Base-by-base conservation (phyloP, 1,140 invertebrate genomes). In the Drosophila repletoides region DNA sequence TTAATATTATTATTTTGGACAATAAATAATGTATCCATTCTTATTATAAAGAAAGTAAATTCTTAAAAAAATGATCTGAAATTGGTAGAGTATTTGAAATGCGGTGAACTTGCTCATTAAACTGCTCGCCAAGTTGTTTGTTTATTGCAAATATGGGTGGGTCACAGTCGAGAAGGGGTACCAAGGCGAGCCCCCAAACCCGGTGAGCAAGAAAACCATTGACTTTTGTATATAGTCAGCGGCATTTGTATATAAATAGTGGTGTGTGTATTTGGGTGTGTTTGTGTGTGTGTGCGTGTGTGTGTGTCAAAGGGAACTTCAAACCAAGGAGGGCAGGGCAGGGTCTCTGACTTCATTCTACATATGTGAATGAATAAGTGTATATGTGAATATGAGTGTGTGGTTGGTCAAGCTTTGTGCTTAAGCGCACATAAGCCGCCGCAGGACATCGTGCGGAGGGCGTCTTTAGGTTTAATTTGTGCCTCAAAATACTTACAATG, bases 181-280 rank as follows among this genome's bases (percentile, higher is more conserved):
- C 34, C 56, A 56, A 34, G 59, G 28, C 59, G 33, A 29, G 46
- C 45, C 51, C 66, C 71, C 70, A 56, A 71, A 41, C 66, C 66
- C 46, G 41, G 34, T 36, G 26, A 66, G 48, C 61, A 63, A 74
- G 70, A 79, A 86, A 86, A 86, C 43, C 80, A 86, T 84, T 75
- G 80, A 84, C 81, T 84, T 84, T 84, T 86, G 80, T 84, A 84
- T 48, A 86, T 84, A 84, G 65, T 70, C 79, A 86, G 80, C 80
- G 80, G 65, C 81, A 86, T 86, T 84, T 80, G 80, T 84, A 84
- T 75, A 79, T 84, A 86, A 79, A 86, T 84, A 84, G 73, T 69
- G 36, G 43, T 43, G 53, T 40, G 9, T 9, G 28, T 49, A 48
- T 41, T 21, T 49, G 56, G 63, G 22, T 55, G 46, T 64, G 43